Evolutionary conservation across 2,113 vertebrate genomes (phyloP).

Genomic region (Ictalurus furcatus): DNA sequence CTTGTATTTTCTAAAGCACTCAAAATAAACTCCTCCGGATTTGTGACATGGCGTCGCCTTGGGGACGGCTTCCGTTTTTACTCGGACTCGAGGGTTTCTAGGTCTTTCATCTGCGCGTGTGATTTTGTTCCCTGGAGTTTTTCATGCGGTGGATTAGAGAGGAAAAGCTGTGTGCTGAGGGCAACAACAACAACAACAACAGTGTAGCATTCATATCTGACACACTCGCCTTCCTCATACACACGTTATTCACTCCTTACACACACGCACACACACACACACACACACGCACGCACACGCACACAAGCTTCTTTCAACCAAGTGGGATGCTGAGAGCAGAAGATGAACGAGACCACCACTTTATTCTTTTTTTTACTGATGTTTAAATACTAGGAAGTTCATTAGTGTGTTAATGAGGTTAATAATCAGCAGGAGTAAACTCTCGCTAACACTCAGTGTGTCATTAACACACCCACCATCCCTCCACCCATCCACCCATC

Average conservation of each 20-base stretch:
- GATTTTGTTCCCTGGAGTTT: background rate
- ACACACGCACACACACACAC: background rate
- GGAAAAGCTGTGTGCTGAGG: constrained; percentile 45
- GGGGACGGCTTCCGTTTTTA: constrained; percentile 57
- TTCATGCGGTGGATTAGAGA: constrained; percentile 57
- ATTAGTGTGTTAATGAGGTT: background rate
- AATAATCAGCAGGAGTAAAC: background rate
- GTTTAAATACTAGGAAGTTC: background rate
- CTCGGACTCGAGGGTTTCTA: constrained; percentile 64
- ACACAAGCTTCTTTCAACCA: background rate
- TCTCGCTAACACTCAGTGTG: background rate
- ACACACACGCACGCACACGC: background rate
- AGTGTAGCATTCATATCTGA: constrained; percentile 36
- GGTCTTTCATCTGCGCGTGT: constrained; percentile 59
- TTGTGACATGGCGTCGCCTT: constrained; percentile 41
- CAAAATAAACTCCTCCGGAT: background rate
- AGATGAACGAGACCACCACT: background rate
- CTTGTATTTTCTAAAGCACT: background rate
- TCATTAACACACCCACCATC: background rate
- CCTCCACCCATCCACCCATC: background rate
- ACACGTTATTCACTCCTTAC: background rate
- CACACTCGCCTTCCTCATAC: background rate
- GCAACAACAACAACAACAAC: constrained; percentile 54
- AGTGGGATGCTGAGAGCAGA: background rate
- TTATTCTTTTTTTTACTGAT: too few species aligned